These are phyloP conservation scores for Ascidia mentula DNA, from an alignment of 23 tunicate genomes.

Conservation along the genomic window DNA sequence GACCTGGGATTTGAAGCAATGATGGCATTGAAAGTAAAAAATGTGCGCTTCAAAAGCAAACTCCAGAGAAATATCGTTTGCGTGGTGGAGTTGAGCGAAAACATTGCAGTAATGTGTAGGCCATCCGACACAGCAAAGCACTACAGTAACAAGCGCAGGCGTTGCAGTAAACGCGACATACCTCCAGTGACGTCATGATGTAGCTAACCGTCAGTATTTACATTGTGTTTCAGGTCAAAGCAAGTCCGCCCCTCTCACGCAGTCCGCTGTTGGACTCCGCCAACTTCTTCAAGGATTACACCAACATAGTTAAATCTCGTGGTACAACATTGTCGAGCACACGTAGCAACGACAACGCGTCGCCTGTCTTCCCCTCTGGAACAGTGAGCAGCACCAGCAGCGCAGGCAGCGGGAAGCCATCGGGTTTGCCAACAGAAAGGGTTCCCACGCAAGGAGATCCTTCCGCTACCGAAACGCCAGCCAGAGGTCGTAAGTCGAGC, in stretches of 20 bases:
- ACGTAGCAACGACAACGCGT: conserved; percentile 10
- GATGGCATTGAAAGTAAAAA: too few species aligned
- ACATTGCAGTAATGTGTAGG: too few species aligned
- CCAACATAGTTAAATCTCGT: conserved; percentile 19
- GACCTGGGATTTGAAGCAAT: too few species aligned
- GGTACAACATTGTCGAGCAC: conserved; percentile 4
- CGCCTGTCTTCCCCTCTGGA: conserved; percentile 12
- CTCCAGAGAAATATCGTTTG: too few species aligned
- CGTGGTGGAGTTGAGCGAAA: too few species aligned
- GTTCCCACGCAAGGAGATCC: neutral
- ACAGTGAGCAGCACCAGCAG: conserved; percentile 34
- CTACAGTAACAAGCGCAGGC: too few species aligned
- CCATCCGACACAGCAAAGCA: too few species aligned
- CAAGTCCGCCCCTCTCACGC: conserved; percentile 61
- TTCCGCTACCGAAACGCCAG: neutral
- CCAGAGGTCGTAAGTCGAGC: neutral
- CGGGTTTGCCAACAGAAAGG: conserved; percentile 1
- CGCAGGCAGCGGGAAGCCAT: conserved; percentile 17
- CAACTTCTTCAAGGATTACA: conserved; percentile 61
- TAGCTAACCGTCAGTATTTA: neutral
- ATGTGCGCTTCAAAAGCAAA: too few species aligned
- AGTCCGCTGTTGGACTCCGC: conserved; percentile 49
- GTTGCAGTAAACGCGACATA: too few species aligned
- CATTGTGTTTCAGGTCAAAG: conserved; percentile 19
- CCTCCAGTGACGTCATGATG: too few species aligned